Percentiles rank a stretch among this genome's conserved stretches.
Conservation (phyloP, 2,113 vertebrate genomes). For the Sturnira hondurensis region DNA sequence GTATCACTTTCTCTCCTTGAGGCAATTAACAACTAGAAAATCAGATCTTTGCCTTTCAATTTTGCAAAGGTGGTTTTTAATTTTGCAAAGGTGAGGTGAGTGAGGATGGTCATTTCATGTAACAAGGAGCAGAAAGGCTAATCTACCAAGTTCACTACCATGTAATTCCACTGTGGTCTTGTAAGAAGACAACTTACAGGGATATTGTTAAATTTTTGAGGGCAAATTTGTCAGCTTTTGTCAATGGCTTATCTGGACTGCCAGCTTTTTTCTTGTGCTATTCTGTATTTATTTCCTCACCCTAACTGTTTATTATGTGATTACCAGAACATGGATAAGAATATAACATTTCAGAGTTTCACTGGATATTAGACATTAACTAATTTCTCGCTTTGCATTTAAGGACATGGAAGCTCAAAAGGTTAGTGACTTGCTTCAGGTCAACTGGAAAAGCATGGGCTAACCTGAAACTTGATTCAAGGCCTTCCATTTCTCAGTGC, state of each 20-base stretch:
- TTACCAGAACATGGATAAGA: not conserved
- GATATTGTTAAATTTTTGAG: not conserved
- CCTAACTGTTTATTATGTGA: not conserved
- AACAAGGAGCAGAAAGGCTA: not conserved
- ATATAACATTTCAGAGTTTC: constrained; percentile 11
- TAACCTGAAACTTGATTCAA: not conserved
- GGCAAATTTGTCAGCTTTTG: not conserved
- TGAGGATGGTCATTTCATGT: not conserved
- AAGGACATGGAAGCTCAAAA: not conserved
- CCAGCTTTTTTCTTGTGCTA: not conserved
- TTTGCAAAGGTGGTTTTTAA: constrained; percentile 1
- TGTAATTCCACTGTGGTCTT: not conserved
- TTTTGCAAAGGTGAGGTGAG: not conserved
- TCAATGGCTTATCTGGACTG: not conserved
- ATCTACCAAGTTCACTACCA: not conserved
- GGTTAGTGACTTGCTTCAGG: not conserved
- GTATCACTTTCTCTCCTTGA: not conserved
- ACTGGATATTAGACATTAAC: not conserved
- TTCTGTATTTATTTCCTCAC: not conserved
- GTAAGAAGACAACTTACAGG: not conserved
- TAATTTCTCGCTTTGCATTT: constrained; percentile 6
- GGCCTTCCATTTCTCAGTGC: not conserved
- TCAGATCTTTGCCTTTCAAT: not conserved
- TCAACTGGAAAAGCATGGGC: not conserved
- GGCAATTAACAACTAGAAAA: constrained; percentile 29